Conservation (phyloP, 2,888 invertebrate genomes). For the Clitarchus hookeri region DNA sequence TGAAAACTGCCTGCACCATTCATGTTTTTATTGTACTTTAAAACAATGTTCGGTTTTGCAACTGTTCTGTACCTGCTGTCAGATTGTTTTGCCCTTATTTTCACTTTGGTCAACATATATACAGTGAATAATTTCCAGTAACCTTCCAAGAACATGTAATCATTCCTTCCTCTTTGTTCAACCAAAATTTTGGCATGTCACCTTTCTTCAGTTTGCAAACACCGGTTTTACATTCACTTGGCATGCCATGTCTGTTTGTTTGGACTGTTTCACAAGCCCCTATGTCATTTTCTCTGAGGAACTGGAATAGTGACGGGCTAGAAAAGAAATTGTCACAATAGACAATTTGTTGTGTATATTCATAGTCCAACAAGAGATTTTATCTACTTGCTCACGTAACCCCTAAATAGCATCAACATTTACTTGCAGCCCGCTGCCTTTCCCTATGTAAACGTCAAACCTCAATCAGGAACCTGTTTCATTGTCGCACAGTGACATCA, state of each 20-base stretch:
- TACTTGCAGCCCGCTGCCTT: slow-evolving; percentile 7
- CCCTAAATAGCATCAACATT: background rate
- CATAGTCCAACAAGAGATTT: too few relatives aligned
- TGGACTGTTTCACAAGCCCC: too few relatives aligned
- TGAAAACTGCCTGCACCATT: background rate
- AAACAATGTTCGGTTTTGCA: background rate
- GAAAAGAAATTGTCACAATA: too few relatives aligned
- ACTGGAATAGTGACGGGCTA: too few relatives aligned
- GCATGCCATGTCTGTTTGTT: too few relatives aligned
- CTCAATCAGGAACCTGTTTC: background rate
- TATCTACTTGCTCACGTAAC: too few relatives aligned
- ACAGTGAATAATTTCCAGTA: background rate
- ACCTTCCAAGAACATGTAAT: background rate
- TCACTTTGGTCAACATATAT: background rate
- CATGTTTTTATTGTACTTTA: background rate
- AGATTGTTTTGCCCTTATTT: background rate
- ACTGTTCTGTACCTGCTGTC: background rate
- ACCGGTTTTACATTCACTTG: too few relatives aligned
- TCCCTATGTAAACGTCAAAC: background rate
- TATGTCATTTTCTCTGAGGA: too few relatives aligned
- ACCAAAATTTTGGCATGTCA: background rate
- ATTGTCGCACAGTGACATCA: background rate
- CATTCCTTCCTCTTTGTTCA: background rate
- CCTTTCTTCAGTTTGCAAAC: too few relatives aligned
- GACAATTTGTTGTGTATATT: too few relatives aligned